Conservation (phyloP, 2,113 vertebrate genomes). For the Lates calcarifer region DNA sequence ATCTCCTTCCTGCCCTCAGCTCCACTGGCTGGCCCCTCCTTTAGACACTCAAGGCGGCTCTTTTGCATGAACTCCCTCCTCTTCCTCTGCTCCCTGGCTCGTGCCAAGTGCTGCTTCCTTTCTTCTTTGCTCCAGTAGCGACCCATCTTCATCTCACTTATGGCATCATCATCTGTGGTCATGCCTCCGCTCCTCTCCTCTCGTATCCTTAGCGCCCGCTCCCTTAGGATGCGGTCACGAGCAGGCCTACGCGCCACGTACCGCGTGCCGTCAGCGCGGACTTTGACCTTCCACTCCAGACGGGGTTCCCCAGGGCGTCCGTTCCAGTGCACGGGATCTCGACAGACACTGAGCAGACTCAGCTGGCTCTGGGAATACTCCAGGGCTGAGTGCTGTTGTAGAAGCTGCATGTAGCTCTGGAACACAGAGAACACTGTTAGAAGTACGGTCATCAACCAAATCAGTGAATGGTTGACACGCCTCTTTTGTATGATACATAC, state of each 20-base stretch:
- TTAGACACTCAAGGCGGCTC: slow-evolving; percentile 93
- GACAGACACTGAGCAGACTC: slow-evolving; percentile 91
- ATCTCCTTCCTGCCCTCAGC: slow-evolving; percentile 91
- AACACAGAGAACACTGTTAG: slow-evolving; percentile 52
- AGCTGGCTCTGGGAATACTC: slow-evolving; percentile 96
- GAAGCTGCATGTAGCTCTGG: slow-evolving; percentile 96
- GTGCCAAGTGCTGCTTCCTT: slow-evolving; percentile 93
- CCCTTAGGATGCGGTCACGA: slow-evolving; percentile 93
- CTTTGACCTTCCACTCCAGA: slow-evolving; percentile 97
- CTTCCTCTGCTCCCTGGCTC: slow-evolving; percentile 93
- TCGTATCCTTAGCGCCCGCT: slow-evolving; percentile 95
- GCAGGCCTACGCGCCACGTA: slow-evolving; percentile 94
- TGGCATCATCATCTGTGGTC: slow-evolving; percentile 95
- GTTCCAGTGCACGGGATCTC: slow-evolving; percentile 82
- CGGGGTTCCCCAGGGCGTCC: slow-evolving; percentile 86
- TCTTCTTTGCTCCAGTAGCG: slow-evolving; percentile 99
- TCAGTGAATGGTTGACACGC: neutral
- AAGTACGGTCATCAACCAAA: neutral
- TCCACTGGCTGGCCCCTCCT: slow-evolving; percentile 88
- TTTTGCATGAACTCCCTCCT: slow-evolving; percentile 96
- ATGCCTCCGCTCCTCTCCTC: slow-evolving; percentile 94
- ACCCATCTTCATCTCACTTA: slow-evolving; percentile 98
- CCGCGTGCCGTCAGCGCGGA: slow-evolving; percentile 93
- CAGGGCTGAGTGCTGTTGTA: slow-evolving; percentile 94
- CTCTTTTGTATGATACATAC: slow-evolving; percentile 68